A percentile compares a stretch with the other conserved stretches of the same genome.
These are phyloP conservation scores for Caenorhabditis japonica DNA, from an alignment of 2,888 invertebrate species.

Conservation along the genomic window DNA sequence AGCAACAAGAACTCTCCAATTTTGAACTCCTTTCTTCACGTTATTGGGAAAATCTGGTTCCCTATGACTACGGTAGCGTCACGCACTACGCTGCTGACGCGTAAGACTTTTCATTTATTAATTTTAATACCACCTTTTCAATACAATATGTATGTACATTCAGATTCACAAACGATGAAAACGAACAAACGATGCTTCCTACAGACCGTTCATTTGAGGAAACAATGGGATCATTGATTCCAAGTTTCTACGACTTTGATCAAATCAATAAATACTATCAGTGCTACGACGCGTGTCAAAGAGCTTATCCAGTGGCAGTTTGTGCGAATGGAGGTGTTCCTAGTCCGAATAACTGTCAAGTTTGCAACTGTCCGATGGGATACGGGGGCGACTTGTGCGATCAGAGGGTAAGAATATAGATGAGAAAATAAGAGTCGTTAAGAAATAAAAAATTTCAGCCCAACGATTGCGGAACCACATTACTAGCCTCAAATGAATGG, in stretches of 20 bases:
- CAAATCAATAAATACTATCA: slow-evolving; percentile 55
- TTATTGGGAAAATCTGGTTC: slow-evolving; percentile 50
- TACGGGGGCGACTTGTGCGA: slow-evolving; percentile 57
- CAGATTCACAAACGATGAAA: slow-evolving; percentile 48
- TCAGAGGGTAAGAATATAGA: slow-evolving; percentile 48
- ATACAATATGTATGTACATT: background rate
- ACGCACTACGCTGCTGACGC: slow-evolving; percentile 56
- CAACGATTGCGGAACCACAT: slow-evolving; percentile 42
- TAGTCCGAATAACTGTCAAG: slow-evolving; percentile 54
- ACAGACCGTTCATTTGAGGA: slow-evolving; percentile 45
- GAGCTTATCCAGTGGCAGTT: slow-evolving; percentile 11
- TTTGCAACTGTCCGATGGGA: slow-evolving; percentile 56
- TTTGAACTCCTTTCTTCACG: slow-evolving; percentile 50
- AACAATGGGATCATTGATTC: slow-evolving; percentile 57
- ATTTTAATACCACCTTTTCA: background rate
- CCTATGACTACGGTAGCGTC: slow-evolving; percentile 56
- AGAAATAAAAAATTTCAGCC: slow-evolving; percentile 33
- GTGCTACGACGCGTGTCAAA: slow-evolving; percentile 41
- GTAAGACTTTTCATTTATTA: slow-evolving; percentile 9
- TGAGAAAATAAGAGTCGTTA: too few species aligned
- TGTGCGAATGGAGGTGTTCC: slow-evolving; percentile 59
- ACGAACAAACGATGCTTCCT: slow-evolving; percentile 49
- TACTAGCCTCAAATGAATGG: slow-evolving; percentile 33
- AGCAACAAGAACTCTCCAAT: slow-evolving; percentile 48
- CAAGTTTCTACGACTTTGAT: slow-evolving; percentile 57